A percentile compares a stretch with the other conserved stretches of the same genome.
Conservation (phyloP, 1,140 invertebrate genomes). For the Orchestia grillus region DNA sequence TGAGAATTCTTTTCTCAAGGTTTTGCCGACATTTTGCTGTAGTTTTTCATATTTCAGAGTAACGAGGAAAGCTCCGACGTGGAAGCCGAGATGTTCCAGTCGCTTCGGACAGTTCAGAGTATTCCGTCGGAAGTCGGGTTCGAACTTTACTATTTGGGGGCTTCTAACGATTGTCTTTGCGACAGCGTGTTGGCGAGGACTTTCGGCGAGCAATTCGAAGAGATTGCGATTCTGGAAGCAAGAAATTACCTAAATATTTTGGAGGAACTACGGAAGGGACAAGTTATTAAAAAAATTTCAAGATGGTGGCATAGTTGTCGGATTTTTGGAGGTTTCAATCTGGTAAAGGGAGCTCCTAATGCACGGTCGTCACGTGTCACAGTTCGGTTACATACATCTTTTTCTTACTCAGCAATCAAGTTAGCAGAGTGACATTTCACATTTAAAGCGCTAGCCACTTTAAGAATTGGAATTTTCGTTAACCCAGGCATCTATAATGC, state of each 20-base stretch:
- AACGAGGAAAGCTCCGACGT: neutral
- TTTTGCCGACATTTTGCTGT: constrained; percentile 36
- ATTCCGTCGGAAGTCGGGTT: constrained; percentile 2
- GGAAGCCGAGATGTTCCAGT: constrained; percentile 31
- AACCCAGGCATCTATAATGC: too few relatives aligned
- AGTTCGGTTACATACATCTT: too few relatives aligned
- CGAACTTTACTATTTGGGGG: constrained; percentile 3
- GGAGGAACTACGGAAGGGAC: neutral
- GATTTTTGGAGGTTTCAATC: too few relatives aligned
- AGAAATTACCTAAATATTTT: neutral
- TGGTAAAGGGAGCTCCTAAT: too few relatives aligned
- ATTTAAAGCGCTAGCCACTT: too few relatives aligned
- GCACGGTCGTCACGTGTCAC: too few relatives aligned
- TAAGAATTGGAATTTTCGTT: too few relatives aligned
- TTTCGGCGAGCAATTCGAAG: neutral
- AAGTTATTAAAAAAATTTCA: neutral
- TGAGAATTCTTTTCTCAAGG: constrained; percentile 49
- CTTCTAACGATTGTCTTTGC: neutral
- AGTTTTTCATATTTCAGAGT: constrained; percentile 53
- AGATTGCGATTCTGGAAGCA: neutral
- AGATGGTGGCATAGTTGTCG: neutral
- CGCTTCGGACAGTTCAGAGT: neutral
- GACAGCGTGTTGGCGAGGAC: neutral
- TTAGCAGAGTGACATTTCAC: too few relatives aligned
- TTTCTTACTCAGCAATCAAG: too few relatives aligned